Evolutionary conservation across 2,888 invertebrate species (phyloP), one percentile per base, ranked within the genome.

Genomic region (Prosopocoilus inquinatus): DNA sequence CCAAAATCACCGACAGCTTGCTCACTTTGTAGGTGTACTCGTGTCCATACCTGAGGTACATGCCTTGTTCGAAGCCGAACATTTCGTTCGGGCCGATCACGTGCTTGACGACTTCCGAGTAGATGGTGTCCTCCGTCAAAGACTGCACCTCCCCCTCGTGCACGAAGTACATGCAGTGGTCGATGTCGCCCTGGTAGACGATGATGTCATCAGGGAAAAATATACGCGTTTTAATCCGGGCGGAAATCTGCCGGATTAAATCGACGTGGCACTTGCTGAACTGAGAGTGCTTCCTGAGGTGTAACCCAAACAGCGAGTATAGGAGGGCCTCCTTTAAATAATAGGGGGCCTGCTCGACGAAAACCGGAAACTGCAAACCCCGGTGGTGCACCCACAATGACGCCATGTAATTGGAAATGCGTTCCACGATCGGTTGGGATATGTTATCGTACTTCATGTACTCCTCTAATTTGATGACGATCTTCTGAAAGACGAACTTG

Each of bases 141-240:
- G 57, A 63, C 9, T 60, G 55, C 1, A 69, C 58, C 46, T 59
- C 56, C 0, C 70, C 70, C 32, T 55, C 54, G 46, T 70, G 64
- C 3, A 70, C 58, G 43, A 70, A 70, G 44, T 69, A 70, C 68
- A 70, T 69, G 28, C 59, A 58, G 9, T 58, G 55, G 38, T 70
- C 66, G 7, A 64, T 62, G 38, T 69, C 68, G 1, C 65, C 66
- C 8, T 57, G 39, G 44, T 64, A 66, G 8, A 61, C 59, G 4
- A 70, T 60, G 32, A 59, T 61, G 41, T 70, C 63, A 0, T 62
- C 68, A 8, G 60, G 55, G 44, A 66, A 68, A 49, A 66, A 69
- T 5, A 57, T 60, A 11, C 47, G 33, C 0, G 62, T 61, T 36
- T 60, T 38, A 20, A 70, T 55, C 9, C 45, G 51, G 5, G 65